Evolutionary conservation across 2,888 invertebrate genomes (phyloP).

Genomic region (Lordiphosa andalusiaca): DNA sequence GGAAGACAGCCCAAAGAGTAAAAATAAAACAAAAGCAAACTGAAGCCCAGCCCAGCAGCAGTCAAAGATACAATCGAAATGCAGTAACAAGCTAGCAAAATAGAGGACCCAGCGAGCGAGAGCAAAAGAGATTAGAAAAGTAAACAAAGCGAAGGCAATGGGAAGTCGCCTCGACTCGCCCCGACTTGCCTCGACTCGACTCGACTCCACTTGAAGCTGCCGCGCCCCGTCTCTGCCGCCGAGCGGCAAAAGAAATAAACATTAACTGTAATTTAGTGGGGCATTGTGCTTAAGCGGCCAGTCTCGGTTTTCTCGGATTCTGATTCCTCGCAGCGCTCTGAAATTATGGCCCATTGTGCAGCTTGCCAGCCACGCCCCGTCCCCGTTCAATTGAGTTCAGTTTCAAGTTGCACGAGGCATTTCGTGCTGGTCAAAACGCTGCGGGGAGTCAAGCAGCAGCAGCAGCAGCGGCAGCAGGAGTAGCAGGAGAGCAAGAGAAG

Average conservation of each 20-base stretch:
- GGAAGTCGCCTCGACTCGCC: conserved; percentile 16
- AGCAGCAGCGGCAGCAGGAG: not conserved
- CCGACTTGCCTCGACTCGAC: conserved; percentile 7
- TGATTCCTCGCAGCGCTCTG: conserved; percentile 25
- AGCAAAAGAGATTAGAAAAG: conserved; percentile 66
- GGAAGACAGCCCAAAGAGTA: conserved; percentile 26
- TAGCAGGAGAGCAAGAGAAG: conserved; percentile 17
- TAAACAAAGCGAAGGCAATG: conserved; percentile 64
- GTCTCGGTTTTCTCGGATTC: conserved; percentile 25
- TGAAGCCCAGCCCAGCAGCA: conserved; percentile 48
- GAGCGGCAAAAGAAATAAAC: conserved; percentile 61
- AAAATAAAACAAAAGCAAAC: conserved; percentile 50
- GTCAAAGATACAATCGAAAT: conserved; percentile 73
- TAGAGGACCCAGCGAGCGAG: conserved; percentile 5
- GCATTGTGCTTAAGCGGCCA: conserved; percentile 74
- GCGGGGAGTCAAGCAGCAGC: conserved; percentile 42
- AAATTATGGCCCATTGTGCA: conserved; percentile 67
- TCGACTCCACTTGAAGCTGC: conserved; percentile 25
- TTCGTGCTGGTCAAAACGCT: conserved; percentile 70
- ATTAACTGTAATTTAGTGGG: conserved; percentile 74
- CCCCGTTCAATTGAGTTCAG: conserved; percentile 28
- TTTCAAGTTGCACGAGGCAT: conserved; percentile 66
- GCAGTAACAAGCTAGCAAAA: conserved; percentile 55
- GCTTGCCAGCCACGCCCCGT: conserved; percentile 33
- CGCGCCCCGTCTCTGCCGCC: not conserved